Evolutionary conservation across 2,888 invertebrate genomes (phyloP).

Genomic region (Mesorhabditis spiculigera): DNA sequence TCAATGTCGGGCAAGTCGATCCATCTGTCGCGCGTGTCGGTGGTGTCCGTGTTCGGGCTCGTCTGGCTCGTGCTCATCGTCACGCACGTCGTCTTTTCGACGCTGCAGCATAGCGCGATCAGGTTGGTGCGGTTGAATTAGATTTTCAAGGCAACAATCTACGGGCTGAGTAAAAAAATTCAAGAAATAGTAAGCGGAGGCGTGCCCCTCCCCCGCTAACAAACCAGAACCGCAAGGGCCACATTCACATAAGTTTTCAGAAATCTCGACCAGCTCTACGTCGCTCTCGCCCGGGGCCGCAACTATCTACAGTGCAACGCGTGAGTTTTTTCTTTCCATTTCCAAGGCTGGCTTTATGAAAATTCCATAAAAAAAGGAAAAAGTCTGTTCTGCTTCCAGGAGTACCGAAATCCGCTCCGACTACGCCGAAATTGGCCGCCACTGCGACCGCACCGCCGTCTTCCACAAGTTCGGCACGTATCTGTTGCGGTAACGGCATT

Average conservation of each 20-base stretch:
- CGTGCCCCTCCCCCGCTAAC: constrained; percentile 21
- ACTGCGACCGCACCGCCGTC: constrained; percentile 49
- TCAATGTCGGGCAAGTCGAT: constrained; percentile 56
- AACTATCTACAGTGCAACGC: constrained; percentile 22
- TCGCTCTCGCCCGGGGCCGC: constrained; percentile 26
- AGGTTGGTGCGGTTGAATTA: constrained; percentile 17
- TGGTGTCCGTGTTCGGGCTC: constrained; percentile 45
- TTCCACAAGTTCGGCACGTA: constrained; percentile 46
- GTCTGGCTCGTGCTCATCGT: constrained; percentile 54
- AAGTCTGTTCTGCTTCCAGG: not conserved
- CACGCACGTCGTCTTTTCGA: constrained; percentile 52
- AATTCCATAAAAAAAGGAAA: constrained; percentile 7
- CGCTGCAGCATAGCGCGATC: constrained; percentile 43
- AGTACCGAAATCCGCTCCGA: constrained; percentile 38
- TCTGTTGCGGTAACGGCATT: too few relatives aligned
- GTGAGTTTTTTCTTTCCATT: constrained; percentile 14
- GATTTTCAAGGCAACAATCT: not conserved
- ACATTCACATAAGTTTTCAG: not conserved
- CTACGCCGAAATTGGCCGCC: constrained; percentile 45
- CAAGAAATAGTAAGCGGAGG: constrained; percentile 18
- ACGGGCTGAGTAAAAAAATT: not conserved
- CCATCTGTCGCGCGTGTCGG: constrained; percentile 43
- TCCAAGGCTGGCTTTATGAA: not conserved
- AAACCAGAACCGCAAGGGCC: too few relatives aligned
- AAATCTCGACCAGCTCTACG: constrained; percentile 34